Conservation (phyloP, 2,113 vertebrate species). For the Phaetusa simplex region DNA sequence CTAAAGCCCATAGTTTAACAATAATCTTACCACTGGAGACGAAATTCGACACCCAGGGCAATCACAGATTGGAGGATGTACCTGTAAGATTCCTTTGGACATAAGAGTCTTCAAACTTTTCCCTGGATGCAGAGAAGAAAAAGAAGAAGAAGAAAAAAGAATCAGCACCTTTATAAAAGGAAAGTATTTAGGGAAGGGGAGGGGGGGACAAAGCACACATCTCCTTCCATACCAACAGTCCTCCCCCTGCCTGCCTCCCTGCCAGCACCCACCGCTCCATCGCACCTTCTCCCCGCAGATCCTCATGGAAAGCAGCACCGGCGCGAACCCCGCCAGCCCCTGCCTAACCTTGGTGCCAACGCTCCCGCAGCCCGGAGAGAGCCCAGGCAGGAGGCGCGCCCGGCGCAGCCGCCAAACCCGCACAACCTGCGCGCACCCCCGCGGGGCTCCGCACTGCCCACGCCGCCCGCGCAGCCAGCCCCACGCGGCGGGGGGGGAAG, state of each 20-base stretch:
- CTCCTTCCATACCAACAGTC: background rate
- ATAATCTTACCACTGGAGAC: slow-evolving; percentile 96
- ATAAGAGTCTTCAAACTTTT: slow-evolving; percentile 99
- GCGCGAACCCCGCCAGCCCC: background rate
- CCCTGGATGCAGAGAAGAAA: slow-evolving; percentile 72
- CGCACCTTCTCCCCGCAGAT: background rate
- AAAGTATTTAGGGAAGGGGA: background rate
- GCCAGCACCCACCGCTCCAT: background rate
- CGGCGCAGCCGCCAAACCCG: too few relatives aligned
- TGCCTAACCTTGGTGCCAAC: background rate
- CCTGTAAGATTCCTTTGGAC: slow-evolving; percentile 99
- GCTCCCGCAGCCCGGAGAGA: background rate
- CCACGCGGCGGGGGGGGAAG: background rate
- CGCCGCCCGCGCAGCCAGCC: background rate
- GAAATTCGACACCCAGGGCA: slow-evolving; percentile 99
- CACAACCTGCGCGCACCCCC: background rate
- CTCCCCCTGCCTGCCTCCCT: background rate
- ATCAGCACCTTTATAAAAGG: slow-evolving; percentile 12
- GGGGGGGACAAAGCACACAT: background rate
- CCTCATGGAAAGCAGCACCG: background rate
- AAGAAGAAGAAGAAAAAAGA: background rate
- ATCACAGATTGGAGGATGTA: slow-evolving; percentile 99
- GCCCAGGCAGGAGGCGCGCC: background rate
- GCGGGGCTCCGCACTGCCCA: background rate
- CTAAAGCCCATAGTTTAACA: slow-evolving; percentile 66